Base-by-base conservation (phyloP, 2,888 invertebrate genomes). In the Phanerotoma sp. region DNA sequence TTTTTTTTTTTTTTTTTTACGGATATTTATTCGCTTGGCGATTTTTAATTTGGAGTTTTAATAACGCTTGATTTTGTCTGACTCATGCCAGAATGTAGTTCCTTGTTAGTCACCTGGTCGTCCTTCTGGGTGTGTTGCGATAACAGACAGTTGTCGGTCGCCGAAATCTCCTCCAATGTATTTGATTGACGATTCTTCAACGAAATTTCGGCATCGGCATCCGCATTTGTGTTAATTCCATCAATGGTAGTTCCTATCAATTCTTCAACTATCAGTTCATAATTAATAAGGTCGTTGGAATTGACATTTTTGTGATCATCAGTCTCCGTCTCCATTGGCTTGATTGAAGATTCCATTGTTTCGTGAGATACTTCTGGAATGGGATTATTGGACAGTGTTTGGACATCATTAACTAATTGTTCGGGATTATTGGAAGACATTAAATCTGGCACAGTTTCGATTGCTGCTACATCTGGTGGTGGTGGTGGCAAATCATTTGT, bases 81-180 rank as follows among this genome's bases (percentile, higher is more conserved):
- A 65, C 69, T 68, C 74, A 73, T 74, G 74, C 73, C 73, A 69
- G 70, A 69, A 70, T 66, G 65, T 67, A 66, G 48, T 55, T 64
- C 63, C 67, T 64, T 69, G 66, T 67, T 72, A 72, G 69, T 73
- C 73, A 73, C 73, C 73, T 73, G 73, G 63, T 71, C 68, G 61
- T 67, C 62, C 54, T 70, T 69, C 67, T 67, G 60, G 63, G 61
- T 58, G 63, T 58, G 58, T 60, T 54, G 51, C 46, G 54, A 49
- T 60, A 62, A 56, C 46, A 57, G 47, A 58, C 49, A 47, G 51
- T 63, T 58, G 64, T 62, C 52, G 63, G 58, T 61, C 61, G 61
- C 48, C 53, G 51, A 62, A 57, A 66, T 64, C 61, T 62, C 58
- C 54, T 40, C 58, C 49, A 55, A 58, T 54, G 66, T 62, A 51